phyloP scores from a whole-genome alignment of 2,888 invertebrate genomes.

The Eustalomyia histrio region DNA sequence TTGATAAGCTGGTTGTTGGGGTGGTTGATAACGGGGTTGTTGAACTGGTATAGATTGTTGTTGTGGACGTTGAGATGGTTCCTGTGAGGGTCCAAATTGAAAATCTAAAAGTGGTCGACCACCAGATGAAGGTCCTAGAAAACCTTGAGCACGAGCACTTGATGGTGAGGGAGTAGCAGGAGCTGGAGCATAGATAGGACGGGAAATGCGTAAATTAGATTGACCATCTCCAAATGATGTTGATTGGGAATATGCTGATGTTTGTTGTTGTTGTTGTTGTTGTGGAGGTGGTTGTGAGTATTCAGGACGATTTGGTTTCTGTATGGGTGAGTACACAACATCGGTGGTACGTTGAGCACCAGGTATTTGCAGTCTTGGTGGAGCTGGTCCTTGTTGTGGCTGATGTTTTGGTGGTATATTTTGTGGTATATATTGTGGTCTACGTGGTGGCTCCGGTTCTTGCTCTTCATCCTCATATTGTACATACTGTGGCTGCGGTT shows the following conservation, averaged over 20 bases:
- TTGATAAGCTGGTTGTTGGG: slow-evolving; percentile 36
- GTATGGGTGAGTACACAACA: slow-evolving; percentile 77
- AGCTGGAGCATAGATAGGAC: slow-evolving; percentile 77
- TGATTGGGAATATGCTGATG: slow-evolving; percentile 56
- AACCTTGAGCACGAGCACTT: slow-evolving; percentile 76
- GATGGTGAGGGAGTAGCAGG: slow-evolving; percentile 73
- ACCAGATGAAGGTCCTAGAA: slow-evolving; percentile 74
- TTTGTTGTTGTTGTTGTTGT: slow-evolving; percentile 67
- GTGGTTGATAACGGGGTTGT: slow-evolving; percentile 71
- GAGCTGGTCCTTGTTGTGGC: slow-evolving; percentile 70
- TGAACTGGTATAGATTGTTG: slow-evolving; percentile 70
- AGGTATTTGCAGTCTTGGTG: slow-evolving; percentile 75
- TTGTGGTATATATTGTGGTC: slow-evolving; percentile 73
- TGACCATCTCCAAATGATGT: slow-evolving; percentile 75
- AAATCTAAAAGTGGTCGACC: slow-evolving; percentile 75
- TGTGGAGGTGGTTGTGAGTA: slow-evolving; percentile 71
- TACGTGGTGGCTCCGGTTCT: slow-evolving; percentile 73
- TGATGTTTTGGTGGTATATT: slow-evolving; percentile 60
- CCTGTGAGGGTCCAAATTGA: slow-evolving; percentile 71
- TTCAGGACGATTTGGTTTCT: slow-evolving; percentile 77
- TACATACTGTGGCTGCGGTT: slow-evolving; percentile 74
- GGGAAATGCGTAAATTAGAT: slow-evolving; percentile 76
- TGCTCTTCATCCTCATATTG: slow-evolving; percentile 76
- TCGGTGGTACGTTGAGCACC: slow-evolving; percentile 77
- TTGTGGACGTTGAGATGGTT: slow-evolving; percentile 70